Evolutionary conservation across 23 tunicate genomes (phyloP).

Genomic region (Halocynthia roretzi): DNA sequence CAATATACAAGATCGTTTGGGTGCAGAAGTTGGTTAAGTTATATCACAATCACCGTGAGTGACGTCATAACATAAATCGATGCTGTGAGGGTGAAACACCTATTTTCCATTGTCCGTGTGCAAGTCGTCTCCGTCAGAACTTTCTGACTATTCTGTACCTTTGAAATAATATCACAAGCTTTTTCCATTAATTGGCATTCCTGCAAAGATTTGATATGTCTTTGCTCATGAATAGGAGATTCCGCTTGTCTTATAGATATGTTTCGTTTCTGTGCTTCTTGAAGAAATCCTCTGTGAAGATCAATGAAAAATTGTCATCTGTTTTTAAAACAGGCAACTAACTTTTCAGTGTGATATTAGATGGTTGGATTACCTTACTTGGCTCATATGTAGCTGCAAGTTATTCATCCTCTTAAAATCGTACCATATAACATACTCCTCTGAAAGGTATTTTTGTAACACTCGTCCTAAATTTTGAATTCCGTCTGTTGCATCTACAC

Average conservation of each 20-base stretch:
- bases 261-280: slow-evolving; percentile 38
- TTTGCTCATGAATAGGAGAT: slow-evolving; percentile 43
- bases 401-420: slow-evolving; percentile 46
- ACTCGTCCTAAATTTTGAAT: slow-evolving; percentile 48
- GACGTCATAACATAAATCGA: too few species aligned
- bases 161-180: slow-evolving; percentile 54
- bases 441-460: slow-evolving; percentile 23
- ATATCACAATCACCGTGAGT: too few species aligned
- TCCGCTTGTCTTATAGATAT: slow-evolving; percentile 15
- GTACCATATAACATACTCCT: slow-evolving; percentile 54
- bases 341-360: neutral
- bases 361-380: slow-evolving; percentile 39
- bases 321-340: neutral
- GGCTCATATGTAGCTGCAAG: slow-evolving; percentile 28
- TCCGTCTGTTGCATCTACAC: slow-evolving; percentile 49
- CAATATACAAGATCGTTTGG: too few species aligned
- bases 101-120: too few species aligned
- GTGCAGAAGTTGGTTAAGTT: too few species aligned
- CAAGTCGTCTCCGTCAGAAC: too few species aligned
- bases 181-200: slow-evolving; percentile 51
- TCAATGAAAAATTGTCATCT: neutral
- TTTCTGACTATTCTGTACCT: slow-evolving; percentile 19
- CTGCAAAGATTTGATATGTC: slow-evolving; percentile 52
- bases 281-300: slow-evolving; percentile 54
- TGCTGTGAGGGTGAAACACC: too few species aligned